These are phyloP conservation scores for Sebastes cheni DNA, from an alignment of 2,797 vertebrate genomes.

Conservation along the genomic window DNA sequence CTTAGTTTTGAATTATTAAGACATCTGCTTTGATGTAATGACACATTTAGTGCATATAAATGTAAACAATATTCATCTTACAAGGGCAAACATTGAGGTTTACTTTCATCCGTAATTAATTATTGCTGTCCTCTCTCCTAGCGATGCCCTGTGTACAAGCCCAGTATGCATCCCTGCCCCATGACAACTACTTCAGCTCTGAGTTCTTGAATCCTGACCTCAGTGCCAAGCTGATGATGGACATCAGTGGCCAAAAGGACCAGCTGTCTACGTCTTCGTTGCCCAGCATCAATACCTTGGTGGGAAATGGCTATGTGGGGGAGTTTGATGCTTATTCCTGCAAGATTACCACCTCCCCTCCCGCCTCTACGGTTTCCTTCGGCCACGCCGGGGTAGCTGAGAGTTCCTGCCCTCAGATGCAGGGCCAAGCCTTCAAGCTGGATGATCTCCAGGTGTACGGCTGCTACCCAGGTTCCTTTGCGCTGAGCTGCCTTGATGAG, in stretches of 20 bases:
- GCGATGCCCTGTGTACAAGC: conserved; percentile 98
- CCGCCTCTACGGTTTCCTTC: conserved; percentile 57
- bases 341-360: conserved; percentile 85
- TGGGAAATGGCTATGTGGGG: conserved; percentile 87
- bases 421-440: conserved; percentile 88
- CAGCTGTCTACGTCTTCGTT: conserved; percentile 83
- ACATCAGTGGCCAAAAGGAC: conserved; percentile 83
- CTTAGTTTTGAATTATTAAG: background rate
- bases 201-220: conserved; percentile 89
- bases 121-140: conserved; percentile 67
- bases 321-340: conserved; percentile 92
- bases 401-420: conserved; percentile 62
- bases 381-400: conserved; percentile 53
- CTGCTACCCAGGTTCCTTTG: conserved; percentile 92
- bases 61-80: background rate
- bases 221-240: conserved; percentile 90
- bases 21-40: background rate
- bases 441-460: conserved; percentile 96
- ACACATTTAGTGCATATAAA: background rate
- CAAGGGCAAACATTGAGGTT: background rate
- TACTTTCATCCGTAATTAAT: conserved; percentile 10
- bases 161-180: conserved; percentile 88
- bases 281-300: conserved; percentile 96
- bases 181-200: conserved; percentile 84
- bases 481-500: conserved; percentile 88